Conservation (phyloP, 2,888 invertebrate genomes). For the Catonia carolina region DNA sequence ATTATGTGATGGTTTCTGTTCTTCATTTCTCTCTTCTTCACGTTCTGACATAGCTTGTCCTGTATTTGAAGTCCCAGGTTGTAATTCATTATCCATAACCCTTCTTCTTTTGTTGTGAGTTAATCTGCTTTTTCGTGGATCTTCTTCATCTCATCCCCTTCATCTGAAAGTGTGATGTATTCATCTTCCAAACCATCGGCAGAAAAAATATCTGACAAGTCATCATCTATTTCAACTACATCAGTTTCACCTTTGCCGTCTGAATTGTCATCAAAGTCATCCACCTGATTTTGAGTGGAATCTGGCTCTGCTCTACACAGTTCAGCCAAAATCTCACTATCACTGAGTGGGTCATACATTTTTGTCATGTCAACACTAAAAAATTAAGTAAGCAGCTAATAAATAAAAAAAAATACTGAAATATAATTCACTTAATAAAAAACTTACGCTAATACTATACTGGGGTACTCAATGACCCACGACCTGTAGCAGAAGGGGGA, state of each 20-base stretch:
- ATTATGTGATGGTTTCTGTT: not conserved
- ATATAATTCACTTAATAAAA: conserved; percentile 8
- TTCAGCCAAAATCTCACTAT: not conserved
- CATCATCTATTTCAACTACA: conserved; percentile 12
- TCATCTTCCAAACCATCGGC: too few species aligned
- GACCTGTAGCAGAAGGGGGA: not conserved
- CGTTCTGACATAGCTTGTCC: not conserved
- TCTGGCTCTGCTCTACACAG: not conserved
- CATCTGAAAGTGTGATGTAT: too few species aligned
- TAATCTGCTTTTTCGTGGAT: not conserved
- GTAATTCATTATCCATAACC: not conserved
- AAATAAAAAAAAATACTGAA: conserved; percentile 4
- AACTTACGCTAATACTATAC: conserved; percentile 14
- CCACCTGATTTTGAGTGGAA: not conserved
- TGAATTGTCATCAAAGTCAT: conserved; percentile 11
- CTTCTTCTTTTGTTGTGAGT: not conserved
- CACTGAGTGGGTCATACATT: not conserved
- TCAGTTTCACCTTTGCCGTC: conserved; percentile 7
- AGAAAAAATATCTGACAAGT: not conserved
- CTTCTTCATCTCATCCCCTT: not conserved
- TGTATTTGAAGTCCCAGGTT: not conserved
- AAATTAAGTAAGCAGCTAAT: not conserved
- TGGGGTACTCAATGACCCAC: conserved; percentile 8
- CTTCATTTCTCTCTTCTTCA: not conserved
- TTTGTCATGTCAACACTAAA: not conserved